These are phyloP conservation scores for Pipistrellus pipistrellus DNA, from an alignment of 2,797 vertebrate species.

Conservation along the genomic window DNA sequence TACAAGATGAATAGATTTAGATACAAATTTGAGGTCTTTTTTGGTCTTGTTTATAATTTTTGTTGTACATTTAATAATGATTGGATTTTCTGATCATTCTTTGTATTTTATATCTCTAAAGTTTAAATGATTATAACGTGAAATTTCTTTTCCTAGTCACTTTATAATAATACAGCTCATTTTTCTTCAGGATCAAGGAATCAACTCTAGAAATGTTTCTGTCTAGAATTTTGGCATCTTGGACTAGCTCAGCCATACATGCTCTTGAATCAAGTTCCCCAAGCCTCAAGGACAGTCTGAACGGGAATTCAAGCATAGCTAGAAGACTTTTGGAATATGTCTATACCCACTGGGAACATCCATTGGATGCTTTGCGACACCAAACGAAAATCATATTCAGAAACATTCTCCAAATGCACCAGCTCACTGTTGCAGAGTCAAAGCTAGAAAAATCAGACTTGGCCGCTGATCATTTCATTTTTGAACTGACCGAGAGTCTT, in stretches of 20 bases:
- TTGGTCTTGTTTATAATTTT: slow-evolving; percentile 53
- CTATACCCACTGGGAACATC: slow-evolving; percentile 97
- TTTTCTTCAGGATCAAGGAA: slow-evolving; percentile 93
- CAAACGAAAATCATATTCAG: slow-evolving; percentile 95
- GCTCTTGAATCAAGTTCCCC: slow-evolving; percentile 87
- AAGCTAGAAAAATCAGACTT: slow-evolving; percentile 35
- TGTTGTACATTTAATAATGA: slow-evolving; percentile 44
- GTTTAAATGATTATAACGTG: slow-evolving; percentile 21
- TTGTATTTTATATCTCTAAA: slow-evolving; percentile 58
- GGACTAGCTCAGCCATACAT: slow-evolving; percentile 93
- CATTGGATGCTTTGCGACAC: slow-evolving; percentile 95
- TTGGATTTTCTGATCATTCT: slow-evolving; percentile 38
- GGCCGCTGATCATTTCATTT: slow-evolving; percentile 90
- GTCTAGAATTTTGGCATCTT: slow-evolving; percentile 93
- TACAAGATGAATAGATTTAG: slow-evolving; percentile 26
- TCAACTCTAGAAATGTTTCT: slow-evolving; percentile 94
- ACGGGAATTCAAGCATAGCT: slow-evolving; percentile 89
- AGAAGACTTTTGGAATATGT: slow-evolving; percentile 93
- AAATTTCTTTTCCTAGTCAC: not conserved
- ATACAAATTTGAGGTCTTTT: slow-evolving; percentile 40
- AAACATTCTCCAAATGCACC: slow-evolving; percentile 94
- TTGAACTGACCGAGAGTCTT: slow-evolving; percentile 89
- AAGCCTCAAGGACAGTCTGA: slow-evolving; percentile 88
- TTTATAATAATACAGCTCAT: slow-evolving; percentile 33
- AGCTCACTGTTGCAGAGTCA: slow-evolving; percentile 61